Evolutionary conservation across 2,113 vertebrate genomes (phyloP).

Genomic region (Microtus pennsylvanicus): DNA sequence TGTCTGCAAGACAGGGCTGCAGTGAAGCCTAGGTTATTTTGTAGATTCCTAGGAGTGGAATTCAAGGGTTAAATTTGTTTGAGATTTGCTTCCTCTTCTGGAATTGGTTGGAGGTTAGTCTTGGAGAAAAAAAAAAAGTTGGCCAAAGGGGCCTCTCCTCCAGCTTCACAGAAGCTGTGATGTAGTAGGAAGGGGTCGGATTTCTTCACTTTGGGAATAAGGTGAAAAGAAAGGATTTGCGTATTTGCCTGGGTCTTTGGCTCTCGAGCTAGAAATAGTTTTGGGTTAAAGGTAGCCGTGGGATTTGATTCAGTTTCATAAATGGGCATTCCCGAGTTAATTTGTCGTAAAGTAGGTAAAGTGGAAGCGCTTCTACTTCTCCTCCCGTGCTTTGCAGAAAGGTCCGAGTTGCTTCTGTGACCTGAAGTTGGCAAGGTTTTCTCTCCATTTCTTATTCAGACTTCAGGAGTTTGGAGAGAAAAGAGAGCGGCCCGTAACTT

Average conservation of each 20-base stretch:
- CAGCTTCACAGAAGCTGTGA: slow-evolving; percentile 75
- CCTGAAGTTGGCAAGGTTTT: slow-evolving; percentile 25
- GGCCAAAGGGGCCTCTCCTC: slow-evolving; percentile 76
- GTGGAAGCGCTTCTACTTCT: slow-evolving; percentile 31
- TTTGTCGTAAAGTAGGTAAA: slow-evolving; percentile 50
- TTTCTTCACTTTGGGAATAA: slow-evolving; percentile 78
- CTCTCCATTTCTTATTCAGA: slow-evolving; percentile 47
- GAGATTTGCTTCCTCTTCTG: slow-evolving; percentile 72
- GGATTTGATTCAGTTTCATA: slow-evolving; percentile 65
- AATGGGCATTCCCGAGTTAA: slow-evolving; percentile 54
- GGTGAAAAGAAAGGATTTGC: slow-evolving; percentile 74
- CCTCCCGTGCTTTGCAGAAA: slow-evolving; percentile 41
- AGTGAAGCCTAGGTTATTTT: not conserved
- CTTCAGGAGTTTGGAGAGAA: slow-evolving; percentile 55
- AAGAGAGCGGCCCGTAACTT: slow-evolving; percentile 43
- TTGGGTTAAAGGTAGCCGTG: slow-evolving; percentile 77
- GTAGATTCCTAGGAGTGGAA: not conserved
- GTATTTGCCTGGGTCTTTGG: slow-evolving; percentile 70
- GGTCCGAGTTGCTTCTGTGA: slow-evolving; percentile 56
- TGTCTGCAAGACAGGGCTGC: not conserved
- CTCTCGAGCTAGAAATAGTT: slow-evolving; percentile 68
- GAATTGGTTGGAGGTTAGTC: slow-evolving; percentile 78
- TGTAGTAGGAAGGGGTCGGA: slow-evolving; percentile 77
- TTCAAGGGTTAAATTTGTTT: slow-evolving; percentile 78
- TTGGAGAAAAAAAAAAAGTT: slow-evolving; percentile 58